Evolutionary conservation across 2,797 vertebrate genomes (phyloP), one percentile per base, ranked within the genome.

Genomic region (Psittacula echo): DNA sequence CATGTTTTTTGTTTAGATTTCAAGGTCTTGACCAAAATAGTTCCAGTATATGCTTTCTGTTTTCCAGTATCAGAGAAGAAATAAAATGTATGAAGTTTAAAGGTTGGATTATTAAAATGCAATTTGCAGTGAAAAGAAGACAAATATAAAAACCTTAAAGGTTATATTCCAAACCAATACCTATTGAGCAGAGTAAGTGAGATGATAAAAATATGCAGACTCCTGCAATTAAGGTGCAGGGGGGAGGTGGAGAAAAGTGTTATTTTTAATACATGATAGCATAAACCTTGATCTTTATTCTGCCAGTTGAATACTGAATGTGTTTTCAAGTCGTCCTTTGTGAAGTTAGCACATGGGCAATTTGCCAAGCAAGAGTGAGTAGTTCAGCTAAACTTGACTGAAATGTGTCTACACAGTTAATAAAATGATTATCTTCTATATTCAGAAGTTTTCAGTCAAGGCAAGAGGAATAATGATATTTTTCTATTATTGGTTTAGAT

Each of bases 21-120:
- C 73, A 84, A 62, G 78, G 70, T 91, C 85, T 53, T 70, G 29
- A 62, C 37, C 74, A 48, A 83, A 89, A 62, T 39, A 71, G 66
- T 67, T 95, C 48, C 65, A 87, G 78, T 60, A 75, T 96, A 95
- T 96, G 48, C 72, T 90, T 94, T 92, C 92, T 77, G 62, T 92
- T 98, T 97, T 90, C 90, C 84, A 97, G 13, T 56, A 83, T 95
- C 95, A 91, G 76, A 90, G 92, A 97, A 94, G 94, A 96, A 97
- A 94, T 93, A 93, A 96, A 96, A 96, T 93, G 30, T 78, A 62
- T 75, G 65, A 48, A 86, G 68, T 91, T 93, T 95, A 96, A 95
- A 97, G 73, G 45, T 82, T 77, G 82, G 68, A 56, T 85, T 89
- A 91, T 92, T 97, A 73, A 92, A 96, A 75, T 68, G 79, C 67